Percentiles rank a stretch among this genome's conserved stretches.
phyloP scores from a whole-genome alignment of 2,888 invertebrate genomes.

The Zaprionus bogoriensis region DNA sequence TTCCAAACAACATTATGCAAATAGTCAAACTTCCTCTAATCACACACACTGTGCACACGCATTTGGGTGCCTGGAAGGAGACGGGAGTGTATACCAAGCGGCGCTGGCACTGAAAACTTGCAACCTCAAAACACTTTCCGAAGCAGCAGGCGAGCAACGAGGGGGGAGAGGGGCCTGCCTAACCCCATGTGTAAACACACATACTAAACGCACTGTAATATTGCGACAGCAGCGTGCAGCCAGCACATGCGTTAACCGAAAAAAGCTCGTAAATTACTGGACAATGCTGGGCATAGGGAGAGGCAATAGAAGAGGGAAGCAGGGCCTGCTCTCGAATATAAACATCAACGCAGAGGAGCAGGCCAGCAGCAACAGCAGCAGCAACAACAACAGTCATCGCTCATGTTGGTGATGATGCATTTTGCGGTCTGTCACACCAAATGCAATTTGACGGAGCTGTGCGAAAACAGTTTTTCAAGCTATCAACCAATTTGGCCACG shows the following conservation, averaged over 20 bases:
- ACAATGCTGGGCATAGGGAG: conserved; percentile 44
- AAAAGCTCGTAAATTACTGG: conserved; percentile 77
- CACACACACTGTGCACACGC: background rate
- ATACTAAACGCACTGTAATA: conserved; percentile 9
- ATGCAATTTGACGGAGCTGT: conserved; percentile 82
- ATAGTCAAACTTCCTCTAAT: too few species aligned
- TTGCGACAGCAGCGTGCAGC: conserved; percentile 62
- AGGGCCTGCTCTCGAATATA: conserved; percentile 62
- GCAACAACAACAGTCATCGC: conserved; percentile 75
- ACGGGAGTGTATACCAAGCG: conserved; percentile 10
- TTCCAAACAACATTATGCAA: too few species aligned
- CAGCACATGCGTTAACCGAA: conserved; percentile 62
- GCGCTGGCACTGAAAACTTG: conserved; percentile 46
- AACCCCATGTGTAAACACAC: conserved; percentile 36
- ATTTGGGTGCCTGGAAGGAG: background rate
- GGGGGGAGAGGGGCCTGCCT: conserved; percentile 32
- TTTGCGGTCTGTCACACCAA: conserved; percentile 83
- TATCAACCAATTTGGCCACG: conserved; percentile 81
- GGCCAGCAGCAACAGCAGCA: conserved; percentile 11
- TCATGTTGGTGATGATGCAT: conserved; percentile 83
- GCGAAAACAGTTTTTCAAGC: conserved; percentile 79
- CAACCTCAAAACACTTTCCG: conserved; percentile 71
- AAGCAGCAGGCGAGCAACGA: conserved; percentile 25
- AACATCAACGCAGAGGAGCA: conserved; percentile 61
- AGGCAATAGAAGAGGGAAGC: background rate